These are phyloP conservation scores for Andinoacara biseriatus DNA, from an alignment of 2,113 vertebrate species.

Conservation along the genomic window DNA sequence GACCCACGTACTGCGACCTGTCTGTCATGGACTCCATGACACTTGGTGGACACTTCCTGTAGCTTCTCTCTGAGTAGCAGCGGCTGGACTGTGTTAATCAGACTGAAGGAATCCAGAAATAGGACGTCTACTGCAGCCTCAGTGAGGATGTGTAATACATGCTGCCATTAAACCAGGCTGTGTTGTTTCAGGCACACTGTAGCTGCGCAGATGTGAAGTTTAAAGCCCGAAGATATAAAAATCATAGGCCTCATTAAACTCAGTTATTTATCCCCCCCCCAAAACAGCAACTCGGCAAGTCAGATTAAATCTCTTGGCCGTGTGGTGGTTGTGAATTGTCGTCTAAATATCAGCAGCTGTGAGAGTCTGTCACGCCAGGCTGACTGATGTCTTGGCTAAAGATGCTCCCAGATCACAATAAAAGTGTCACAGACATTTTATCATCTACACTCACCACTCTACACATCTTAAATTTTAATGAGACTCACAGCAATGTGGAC, in stretches of 20 bases:
- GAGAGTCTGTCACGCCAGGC: conserved; percentile 35
- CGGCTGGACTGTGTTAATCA: no score
- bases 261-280: conserved; percentile 71
- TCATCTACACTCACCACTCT: conserved; percentile 52
- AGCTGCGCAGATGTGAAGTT: conserved; percentile 56
- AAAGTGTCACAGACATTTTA: conserved; percentile 77
- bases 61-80: no score
- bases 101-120: no score
- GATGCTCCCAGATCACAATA: conserved; percentile 68
- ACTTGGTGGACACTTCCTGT: no score
- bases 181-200: conserved; percentile 42
- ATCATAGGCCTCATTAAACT: conserved; percentile 72
- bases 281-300: background rate
- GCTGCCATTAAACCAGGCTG: conserved; percentile 48
- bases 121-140: background rate
- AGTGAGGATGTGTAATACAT: background rate
- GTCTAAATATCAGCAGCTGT: conserved; percentile 76
- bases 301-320: conserved; percentile 59
- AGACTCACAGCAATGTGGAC: conserved; percentile 60
- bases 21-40: no score
- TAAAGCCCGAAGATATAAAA: conserved; percentile 62
- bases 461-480: conserved; percentile 68
- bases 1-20: no score
- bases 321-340: conserved; percentile 65
- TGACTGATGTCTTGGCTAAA: conserved; percentile 60